These are phyloP conservation scores for Myathropa florea DNA, from an alignment of 2,888 invertebrate species.

Conservation along the genomic window DNA sequence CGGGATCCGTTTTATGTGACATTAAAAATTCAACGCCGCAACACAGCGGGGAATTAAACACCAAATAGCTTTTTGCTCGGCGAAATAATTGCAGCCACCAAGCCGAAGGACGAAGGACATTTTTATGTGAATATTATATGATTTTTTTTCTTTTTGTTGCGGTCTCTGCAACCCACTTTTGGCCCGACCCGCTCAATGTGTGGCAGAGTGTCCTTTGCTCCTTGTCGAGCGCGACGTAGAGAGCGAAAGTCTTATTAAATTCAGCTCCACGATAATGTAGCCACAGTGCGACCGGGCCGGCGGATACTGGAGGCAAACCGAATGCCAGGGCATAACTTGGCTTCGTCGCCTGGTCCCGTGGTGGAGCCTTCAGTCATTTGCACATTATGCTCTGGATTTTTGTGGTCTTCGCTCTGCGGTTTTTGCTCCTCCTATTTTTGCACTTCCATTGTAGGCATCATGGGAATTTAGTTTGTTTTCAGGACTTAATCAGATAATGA, in stretches of 20 bases:
- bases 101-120: constrained; percentile 51
- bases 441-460: constrained; percentile 6
- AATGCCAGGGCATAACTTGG: constrained; percentile 42
- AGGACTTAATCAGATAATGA: constrained; percentile 65
- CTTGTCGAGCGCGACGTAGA: neutral
- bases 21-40: constrained; percentile 62
- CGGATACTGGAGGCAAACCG: constrained; percentile 31
- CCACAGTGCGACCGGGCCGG: constrained; percentile 47
- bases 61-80: constrained; percentile 62
- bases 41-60: constrained; percentile 68
- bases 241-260: constrained; percentile 24
- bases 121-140: constrained; percentile 49
- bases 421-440: neutral
- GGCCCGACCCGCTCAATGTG: constrained; percentile 43
- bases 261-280: constrained; percentile 26
- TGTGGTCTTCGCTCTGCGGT: neutral
- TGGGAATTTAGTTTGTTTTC: constrained; percentile 57
- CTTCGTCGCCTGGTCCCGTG: constrained; percentile 25
- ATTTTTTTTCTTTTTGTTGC: neutral
- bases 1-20: constrained; percentile 38
- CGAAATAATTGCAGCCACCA: constrained; percentile 60
- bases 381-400: constrained; percentile 36
- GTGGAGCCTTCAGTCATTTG: constrained; percentile 51
- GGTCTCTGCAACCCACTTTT: constrained; percentile 37
- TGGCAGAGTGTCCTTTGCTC: constrained; percentile 46